Evolutionary conservation across 2,797 vertebrate species (phyloP).

Genomic region (Pseudopleuronectes americanus): DNA sequence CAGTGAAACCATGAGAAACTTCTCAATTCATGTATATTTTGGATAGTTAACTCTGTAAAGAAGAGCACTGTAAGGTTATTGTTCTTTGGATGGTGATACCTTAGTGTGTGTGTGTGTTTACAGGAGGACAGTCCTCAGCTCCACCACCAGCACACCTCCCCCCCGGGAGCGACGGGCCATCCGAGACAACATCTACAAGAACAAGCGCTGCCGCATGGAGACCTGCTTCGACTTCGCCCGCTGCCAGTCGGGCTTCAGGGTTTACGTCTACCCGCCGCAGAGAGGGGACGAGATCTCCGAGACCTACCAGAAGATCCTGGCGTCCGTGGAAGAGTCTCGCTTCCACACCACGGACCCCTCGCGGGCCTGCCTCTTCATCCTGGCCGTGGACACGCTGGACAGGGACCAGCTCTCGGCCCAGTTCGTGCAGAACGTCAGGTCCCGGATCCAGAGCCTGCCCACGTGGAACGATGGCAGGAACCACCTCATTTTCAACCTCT

Average conservation of each 20-base stretch:
- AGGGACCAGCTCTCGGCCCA: constrained; percentile 85
- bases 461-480: constrained; percentile 86
- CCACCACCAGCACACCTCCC: constrained; percentile 84
- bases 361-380: constrained; percentile 83
- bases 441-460: constrained; percentile 83
- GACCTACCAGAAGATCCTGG: constrained; percentile 86
- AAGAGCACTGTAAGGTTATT: too few relatives aligned
- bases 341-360: constrained; percentile 82
- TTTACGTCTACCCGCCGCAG: constrained; percentile 84
- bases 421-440: constrained; percentile 80
- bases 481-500: constrained; percentile 88
- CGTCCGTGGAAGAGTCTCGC: constrained; percentile 82
- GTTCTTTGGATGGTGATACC: not conserved
- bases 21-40: not conserved
- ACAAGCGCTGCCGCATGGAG: constrained; percentile 86
- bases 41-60: too few relatives aligned
- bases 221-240: constrained; percentile 86
- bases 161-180: constrained; percentile 81
- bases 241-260: constrained; percentile 81
- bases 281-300: constrained; percentile 82
- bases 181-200: constrained; percentile 85
- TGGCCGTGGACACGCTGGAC: constrained; percentile 86
- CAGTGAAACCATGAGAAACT: not conserved
- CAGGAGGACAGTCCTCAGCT: constrained; percentile 82
- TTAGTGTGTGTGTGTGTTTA: constrained; percentile 3